phyloP scores from a whole-genome alignment of 2,888 invertebrate species.

The Dasysyrphus tricinctus region DNA sequence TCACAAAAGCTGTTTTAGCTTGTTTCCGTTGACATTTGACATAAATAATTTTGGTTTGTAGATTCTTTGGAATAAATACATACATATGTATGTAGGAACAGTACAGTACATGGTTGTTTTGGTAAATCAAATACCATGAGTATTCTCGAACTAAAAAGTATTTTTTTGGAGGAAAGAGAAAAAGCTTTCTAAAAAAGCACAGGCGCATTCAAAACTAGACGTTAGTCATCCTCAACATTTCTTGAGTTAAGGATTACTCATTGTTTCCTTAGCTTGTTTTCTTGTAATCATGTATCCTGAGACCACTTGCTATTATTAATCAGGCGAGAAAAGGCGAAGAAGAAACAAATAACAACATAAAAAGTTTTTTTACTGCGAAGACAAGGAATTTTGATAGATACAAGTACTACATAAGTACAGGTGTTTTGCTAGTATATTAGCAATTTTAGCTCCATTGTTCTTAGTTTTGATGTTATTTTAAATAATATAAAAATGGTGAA shows the following conservation, averaged over 20 bases:
- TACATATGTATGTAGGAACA: no score
- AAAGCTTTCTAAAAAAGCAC: slow-evolving; percentile 49
- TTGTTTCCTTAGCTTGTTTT: background rate
- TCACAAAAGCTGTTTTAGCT: slow-evolving; percentile 59
- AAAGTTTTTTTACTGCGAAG: background rate
- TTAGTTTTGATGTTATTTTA: no score
- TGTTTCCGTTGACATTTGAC: slow-evolving; percentile 38
- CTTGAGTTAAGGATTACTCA: slow-evolving; percentile 15
- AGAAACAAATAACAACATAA: background rate
- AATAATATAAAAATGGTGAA: no score
- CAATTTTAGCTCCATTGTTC: no score
- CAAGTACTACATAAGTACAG: no score
- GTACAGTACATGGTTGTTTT: slow-evolving; percentile 1
- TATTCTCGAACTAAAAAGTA: background rate
- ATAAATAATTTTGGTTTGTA: slow-evolving; percentile 27
- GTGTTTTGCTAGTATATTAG: background rate
- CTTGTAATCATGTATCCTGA: background rate
- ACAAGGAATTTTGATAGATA: background rate
- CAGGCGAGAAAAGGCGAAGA: background rate
- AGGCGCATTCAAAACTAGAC: background rate
- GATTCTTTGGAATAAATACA: background rate
- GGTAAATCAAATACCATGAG: slow-evolving; percentile 8
- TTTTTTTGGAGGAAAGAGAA: background rate
- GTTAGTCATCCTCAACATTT: slow-evolving; percentile 10
- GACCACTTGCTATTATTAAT: background rate